Evolutionary conservation across 2,888 invertebrate species (phyloP), one percentile per base, ranked within the genome.

Genomic region (Gasteruption jaculator): DNA sequence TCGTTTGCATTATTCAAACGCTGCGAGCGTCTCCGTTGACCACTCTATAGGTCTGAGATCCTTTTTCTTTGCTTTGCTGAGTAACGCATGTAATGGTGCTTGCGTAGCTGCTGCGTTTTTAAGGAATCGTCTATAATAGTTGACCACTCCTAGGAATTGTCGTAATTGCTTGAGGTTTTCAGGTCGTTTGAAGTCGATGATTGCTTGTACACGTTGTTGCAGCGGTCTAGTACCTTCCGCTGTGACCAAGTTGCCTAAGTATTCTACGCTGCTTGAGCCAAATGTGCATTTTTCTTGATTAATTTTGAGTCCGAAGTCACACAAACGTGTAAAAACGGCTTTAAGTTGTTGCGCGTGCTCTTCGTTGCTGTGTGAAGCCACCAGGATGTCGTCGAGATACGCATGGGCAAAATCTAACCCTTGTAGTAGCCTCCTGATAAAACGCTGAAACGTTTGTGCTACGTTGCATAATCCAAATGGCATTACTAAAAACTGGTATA

Each of bases 121-220:
- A 2, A 54, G 40, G 27, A 43, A 56, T 8, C 31, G 19, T 3
- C 36, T 12, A 18, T 44, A 44, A 8, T 27, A 44, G 14, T 39
- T 35, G 2, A 51, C 12, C 16, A 52, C 46, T 4, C 56, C 58
- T 2, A 58, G 29, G 14, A 57, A 56, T n/a, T 51, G 30, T 5
- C 50, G 32, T 19, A 41, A 34, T 29, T 51, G 21, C 10, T 36
- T 8, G 27, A 45, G 29, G 18, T 41, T 27, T n/a, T 35, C 7
- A 4, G 34, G 41, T 27, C 27, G 27, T 8, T 12, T 4, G n/a
- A 27, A 29, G 2, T 21, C 16, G 10, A 27, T 3, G 3, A 44
- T 36, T 2, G 39, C 27, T n/a, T 20, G 1, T 0, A 40, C 15
- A n/a, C 27, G 3, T 7, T 21, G 22, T 1, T 3, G 3, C 2